phyloP scores from a whole-genome alignment of 2,888 invertebrate species.

The Osmoderma eremita region DNA sequence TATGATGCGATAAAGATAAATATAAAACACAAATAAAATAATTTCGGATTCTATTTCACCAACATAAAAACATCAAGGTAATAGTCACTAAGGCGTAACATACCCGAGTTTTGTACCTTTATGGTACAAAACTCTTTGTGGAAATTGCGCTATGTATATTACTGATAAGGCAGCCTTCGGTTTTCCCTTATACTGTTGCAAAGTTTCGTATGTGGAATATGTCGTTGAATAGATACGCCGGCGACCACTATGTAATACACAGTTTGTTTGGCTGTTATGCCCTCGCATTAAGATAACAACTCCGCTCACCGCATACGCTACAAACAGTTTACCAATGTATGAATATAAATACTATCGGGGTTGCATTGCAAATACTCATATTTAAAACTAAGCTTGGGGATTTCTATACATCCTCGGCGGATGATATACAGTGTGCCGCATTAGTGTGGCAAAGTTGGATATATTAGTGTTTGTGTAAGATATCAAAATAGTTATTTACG shows the following conservation, averaged over 20 bases:
- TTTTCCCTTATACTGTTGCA: neutral
- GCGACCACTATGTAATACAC: neutral
- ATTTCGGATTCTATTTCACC: constrained; percentile 12
- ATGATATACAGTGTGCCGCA: too few species aligned
- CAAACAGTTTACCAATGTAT: constrained; percentile 6
- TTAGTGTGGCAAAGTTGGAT: too few species aligned
- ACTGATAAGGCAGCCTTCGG: constrained; percentile 20
- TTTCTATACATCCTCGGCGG: too few species aligned
- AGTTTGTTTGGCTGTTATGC: constrained; percentile 27
- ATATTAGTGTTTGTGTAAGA: too few species aligned
- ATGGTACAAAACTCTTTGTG: constrained; percentile 7
- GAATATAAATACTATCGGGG: constrained; percentile 1
- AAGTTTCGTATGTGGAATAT: neutral
- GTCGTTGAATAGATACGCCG: too few species aligned
- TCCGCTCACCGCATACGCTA: neutral
- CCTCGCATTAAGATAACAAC: constrained; percentile 23
- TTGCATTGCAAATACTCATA: constrained; percentile 7
- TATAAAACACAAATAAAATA: neutral
- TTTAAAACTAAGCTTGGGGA: too few species aligned
- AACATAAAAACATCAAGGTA: constrained; percentile 13
- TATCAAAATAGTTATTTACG: too few species aligned
- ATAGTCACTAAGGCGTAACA: neutral
- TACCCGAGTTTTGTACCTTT: constrained; percentile 4
- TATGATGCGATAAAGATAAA: constrained; percentile 1
- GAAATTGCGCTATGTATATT: constrained; percentile 26